A percentile compares a stretch with the other conserved stretches of the same genome.
Evolutionary conservation across 2,888 invertebrate species (phyloP).

Genomic region (Hyposoter dolosus): DNA sequence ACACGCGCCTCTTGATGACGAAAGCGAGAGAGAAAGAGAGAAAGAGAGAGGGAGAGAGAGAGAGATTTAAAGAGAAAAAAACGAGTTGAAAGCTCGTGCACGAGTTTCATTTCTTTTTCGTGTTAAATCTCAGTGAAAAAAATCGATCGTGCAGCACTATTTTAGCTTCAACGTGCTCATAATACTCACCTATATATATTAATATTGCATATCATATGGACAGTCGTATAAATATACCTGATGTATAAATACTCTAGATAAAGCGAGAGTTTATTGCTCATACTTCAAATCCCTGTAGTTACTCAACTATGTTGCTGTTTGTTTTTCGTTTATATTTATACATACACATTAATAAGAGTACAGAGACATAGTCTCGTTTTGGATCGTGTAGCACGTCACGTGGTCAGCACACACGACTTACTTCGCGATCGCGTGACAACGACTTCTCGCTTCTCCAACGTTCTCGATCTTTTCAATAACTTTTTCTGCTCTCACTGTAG

Average conservation of each 20-base stretch:
- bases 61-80: neutral
- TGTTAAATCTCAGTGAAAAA: slow-evolving; percentile 22
- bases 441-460: slow-evolving; percentile 63
- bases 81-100: slow-evolving; percentile 42
- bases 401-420: slow-evolving; percentile 64
- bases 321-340: slow-evolving; percentile 21
- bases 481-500: slow-evolving; percentile 26
- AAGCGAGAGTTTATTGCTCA: slow-evolving; percentile 66
- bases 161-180: slow-evolving; percentile 46
- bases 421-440: slow-evolving; percentile 68
- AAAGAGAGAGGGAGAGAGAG: neutral
- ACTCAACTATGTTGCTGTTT: neutral
- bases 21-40: slow-evolving; percentile 26
- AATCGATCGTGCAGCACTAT: slow-evolving; percentile 33
- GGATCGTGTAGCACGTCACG: slow-evolving; percentile 56
- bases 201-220: neutral
- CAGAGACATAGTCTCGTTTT: slow-evolving; percentile 49
- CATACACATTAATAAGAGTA: slow-evolving; percentile 13
- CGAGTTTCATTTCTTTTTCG: slow-evolving; percentile 46
- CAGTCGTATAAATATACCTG: slow-evolving; percentile 57
- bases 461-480: slow-evolving; percentile 64
- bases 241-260: slow-evolving; percentile 61
- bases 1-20: slow-evolving; percentile 52
- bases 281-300: slow-evolving; percentile 63
- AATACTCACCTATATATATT: slow-evolving; percentile 24